Evolutionary conservation across 2,113 vertebrate species (phyloP), one percentile per base, ranked within the genome.

Genomic region (Prolemur simus): DNA sequence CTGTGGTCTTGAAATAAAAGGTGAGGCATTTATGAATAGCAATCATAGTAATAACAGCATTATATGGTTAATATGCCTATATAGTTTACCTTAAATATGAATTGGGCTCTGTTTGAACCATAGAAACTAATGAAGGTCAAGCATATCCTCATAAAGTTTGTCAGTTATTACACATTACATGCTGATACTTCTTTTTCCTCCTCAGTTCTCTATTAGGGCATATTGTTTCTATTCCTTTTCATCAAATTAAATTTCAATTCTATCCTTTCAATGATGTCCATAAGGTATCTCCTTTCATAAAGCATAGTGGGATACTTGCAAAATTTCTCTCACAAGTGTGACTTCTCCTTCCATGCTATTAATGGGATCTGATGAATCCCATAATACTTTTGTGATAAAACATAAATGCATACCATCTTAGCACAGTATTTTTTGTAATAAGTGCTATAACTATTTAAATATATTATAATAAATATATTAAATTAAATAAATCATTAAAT

Each of bases 21-120:
- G 47, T 3, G 6, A 3, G 6, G 1, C 6, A 45, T 64, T 85
- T 82, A 29, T 54, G 18, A n/a, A 54, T 0, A 54, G 0, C 17
- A 29, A 94, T 42, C 7, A 47, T 71, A 52, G 69, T 21, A 86
- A 73, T 37, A 56, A n/a, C 4, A 29, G 12, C 4, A 17, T 91
- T 66, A 3, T 82, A 45, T 8, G 25, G 2, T 34, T 87, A 12
- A 56, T 45, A 54, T 9, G 52, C 3, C 25, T 90, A n/a, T 39
- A 10, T 10, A n/a, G 34, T 47, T 17, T 58, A 66, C 66, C 4
- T 20, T 37, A n/a, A 37, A 21, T n/a, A 42, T 52, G 29, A 81
- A 0, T 4, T 32, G 34, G 45, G 6, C 20, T 15, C 18, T 56
- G 11, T 20, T 37, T 81, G 25, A 71, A 73, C 12, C 76, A 37